Percentiles rank a stretch among this genome's conserved stretches.
Evolutionary conservation across 2,888 invertebrate genomes (phyloP).

Genomic region (Cantharis flavilabris): DNA sequence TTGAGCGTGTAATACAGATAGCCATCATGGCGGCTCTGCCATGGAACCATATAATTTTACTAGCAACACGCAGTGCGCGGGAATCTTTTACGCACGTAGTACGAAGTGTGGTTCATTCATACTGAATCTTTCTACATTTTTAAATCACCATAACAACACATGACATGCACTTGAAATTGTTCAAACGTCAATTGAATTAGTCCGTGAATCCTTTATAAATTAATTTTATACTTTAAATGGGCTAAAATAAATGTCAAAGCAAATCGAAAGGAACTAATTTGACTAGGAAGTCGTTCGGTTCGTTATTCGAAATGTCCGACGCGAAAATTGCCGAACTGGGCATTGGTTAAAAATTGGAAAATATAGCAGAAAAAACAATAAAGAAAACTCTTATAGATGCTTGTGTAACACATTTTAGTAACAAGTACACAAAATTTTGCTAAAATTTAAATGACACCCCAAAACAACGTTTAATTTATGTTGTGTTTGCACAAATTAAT

Average conservation of each 20-base stretch:
- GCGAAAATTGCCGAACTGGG: conserved; percentile 18
- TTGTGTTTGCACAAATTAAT: neutral
- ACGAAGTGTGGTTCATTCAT: conserved; percentile 51
- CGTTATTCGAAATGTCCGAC: conserved; percentile 16
- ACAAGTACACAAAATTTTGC: neutral
- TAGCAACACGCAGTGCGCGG: conserved; percentile 73
- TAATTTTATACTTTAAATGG: neutral
- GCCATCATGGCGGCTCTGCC: conserved; percentile 81
- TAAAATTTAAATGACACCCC: neutral
- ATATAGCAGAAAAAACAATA: conserved; percentile 9
- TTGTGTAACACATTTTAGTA: neutral
- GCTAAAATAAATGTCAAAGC: conserved; percentile 10
- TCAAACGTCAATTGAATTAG: neutral
- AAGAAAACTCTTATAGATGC: neutral
- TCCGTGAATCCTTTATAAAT: neutral
- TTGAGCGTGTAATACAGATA: conserved; percentile 75
- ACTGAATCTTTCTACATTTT: conserved; percentile 24
- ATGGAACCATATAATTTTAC: conserved; percentile 64
- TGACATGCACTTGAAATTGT: conserved; percentile 4
- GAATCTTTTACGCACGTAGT: conserved; percentile 65
- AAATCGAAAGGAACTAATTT: conserved; percentile 16
- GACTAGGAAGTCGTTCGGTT: conserved; percentile 20
- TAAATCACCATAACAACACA: conserved; percentile 25
- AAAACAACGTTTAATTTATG: neutral
- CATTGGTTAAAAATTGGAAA: conserved; percentile 4